A percentile compares a stretch with the other conserved stretches of the same genome.
Evolutionary conservation across 2,888 invertebrate species (phyloP).

Genomic region (Nymphalis urticae): DNA sequence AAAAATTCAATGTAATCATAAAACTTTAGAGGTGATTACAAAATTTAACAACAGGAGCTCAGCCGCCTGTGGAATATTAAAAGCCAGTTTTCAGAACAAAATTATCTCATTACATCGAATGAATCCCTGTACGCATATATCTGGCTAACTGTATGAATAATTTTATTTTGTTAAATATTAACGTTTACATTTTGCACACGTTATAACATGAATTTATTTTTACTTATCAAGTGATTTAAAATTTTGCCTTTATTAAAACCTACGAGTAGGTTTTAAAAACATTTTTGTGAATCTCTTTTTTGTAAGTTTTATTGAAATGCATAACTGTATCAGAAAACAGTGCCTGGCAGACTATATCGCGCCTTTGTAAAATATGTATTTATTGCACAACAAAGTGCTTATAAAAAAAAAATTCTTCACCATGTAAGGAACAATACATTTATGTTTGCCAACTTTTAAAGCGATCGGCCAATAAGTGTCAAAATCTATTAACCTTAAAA

Average conservation of each 20-base stretch:
- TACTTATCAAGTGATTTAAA: neutral
- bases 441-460: neutral
- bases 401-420: neutral
- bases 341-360: no score
- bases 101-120: slow-evolving; percentile 32
- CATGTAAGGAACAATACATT: neutral
- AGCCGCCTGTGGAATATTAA: slow-evolving; percentile 17
- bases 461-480: neutral
- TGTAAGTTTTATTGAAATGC: no score
- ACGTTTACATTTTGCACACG: neutral
- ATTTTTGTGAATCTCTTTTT: no score
- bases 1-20: neutral
- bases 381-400: no score
- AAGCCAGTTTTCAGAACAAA: slow-evolving; percentile 24
- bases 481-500: neutral
- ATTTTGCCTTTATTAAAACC: no score
- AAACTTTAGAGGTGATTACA: slow-evolving; percentile 30
- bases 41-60: slow-evolving; percentile 24
- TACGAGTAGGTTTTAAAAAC: no score
- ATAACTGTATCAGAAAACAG: no score
- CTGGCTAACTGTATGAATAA: slow-evolving; percentile 12
- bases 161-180: slow-evolving; percentile 8
- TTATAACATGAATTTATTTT: neutral
- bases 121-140: slow-evolving; percentile 26
- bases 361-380: no score